Base-by-base conservation (phyloP, 2,888 invertebrate species). In the Tanypteryx hageni region DNA sequence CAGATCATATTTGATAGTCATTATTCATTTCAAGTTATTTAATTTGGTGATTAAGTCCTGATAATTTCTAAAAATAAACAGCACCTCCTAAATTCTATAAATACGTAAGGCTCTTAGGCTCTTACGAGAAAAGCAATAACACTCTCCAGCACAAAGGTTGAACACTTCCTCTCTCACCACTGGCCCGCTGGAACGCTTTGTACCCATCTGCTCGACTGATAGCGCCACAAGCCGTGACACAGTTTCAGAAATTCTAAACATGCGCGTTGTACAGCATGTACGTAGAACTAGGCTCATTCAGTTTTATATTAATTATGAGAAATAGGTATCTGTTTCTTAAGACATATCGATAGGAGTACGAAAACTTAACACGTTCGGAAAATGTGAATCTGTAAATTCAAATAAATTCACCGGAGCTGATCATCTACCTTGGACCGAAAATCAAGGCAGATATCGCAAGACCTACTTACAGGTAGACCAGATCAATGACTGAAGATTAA, bases 391-490 rank as follows among this genome's bases (percentile, higher is more conserved):
- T 56, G 58, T 57, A 86, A 13, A 9, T 64, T 76, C 27, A 76
- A 56, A 89, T 56, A 18, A 68, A 89, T 61, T 68, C 44, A 56
- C 31, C 64, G n/a, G 68, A 89, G 89, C 89, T 89, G 89, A 64
- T 89, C 64, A 11, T 89, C 89, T n/a, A 64, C 27, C 64, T 64
- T 64, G 64, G 64, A 89, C 89, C 59, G 86, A 61, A 61, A 89
- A 64, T 64, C 44, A 64, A 44, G 89, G 27, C 85, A 56, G 89
- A 89, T 89, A 68, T 89, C 64, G 22, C 76, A 89, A 89, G 89
- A 89, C 89, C 89, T 89, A 89, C 89, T 89, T 89, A 89, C 89
- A 89, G 89, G 89, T 89, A 89, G 89, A 89, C 64, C 89, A 89
- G 89, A 89, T 89, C 89, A 89, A 89, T 89, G 89, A 89, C 89